phyloP scores from a whole-genome alignment of 2,113 vertebrate species.

The Malurus cyaneus region DNA sequence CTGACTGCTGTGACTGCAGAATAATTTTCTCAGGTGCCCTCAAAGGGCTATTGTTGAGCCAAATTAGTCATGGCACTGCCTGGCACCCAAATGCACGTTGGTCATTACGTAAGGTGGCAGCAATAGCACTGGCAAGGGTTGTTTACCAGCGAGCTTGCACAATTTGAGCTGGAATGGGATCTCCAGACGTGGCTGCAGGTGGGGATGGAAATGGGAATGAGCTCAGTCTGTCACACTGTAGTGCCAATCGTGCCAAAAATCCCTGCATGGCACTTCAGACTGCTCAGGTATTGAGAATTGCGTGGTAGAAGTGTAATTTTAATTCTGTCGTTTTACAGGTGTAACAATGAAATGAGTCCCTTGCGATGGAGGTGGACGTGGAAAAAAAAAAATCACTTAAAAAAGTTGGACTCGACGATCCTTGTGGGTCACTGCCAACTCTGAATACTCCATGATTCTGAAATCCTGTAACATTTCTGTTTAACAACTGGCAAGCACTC shows the following conservation, averaged over 20 bases:
- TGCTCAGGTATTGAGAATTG: no score
- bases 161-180: not conserved
- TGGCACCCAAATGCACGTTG: conserved; percentile 18
- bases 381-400: no score
- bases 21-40: conserved; percentile 55
- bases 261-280: no score
- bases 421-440: not conserved
- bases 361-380: no score
- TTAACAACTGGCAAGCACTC: not conserved
- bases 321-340: no score
- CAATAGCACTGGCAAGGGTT: conserved; percentile 2
- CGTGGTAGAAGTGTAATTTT: no score
- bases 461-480: not conserved
- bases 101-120: conserved; percentile 37
- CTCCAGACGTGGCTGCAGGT: not conserved
- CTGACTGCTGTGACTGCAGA: conserved; percentile 39
- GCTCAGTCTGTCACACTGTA: not conserved
- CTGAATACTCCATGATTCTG: not conserved
- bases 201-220: not conserved
- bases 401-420: no score
- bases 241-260: not conserved
- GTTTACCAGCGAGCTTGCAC: conserved; percentile 22
- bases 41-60: conserved; percentile 48
- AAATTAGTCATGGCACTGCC: conserved; percentile 41
- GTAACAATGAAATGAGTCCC: no score